Conservation (phyloP, 2,888 invertebrate genomes). For the Pseudococcus jackbeardsleyi region DNA sequence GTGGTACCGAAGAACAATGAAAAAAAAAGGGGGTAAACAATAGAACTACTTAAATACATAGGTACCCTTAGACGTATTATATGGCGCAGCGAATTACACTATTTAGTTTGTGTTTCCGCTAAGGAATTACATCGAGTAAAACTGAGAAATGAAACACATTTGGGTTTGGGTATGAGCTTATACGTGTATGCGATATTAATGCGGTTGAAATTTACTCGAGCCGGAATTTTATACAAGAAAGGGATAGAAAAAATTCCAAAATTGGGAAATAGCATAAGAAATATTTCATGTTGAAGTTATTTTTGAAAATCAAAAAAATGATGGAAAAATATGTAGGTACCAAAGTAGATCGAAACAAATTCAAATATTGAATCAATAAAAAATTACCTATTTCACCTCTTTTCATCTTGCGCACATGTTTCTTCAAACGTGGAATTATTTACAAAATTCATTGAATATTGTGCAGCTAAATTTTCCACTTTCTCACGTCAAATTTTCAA, state of each 20-base stretch:
- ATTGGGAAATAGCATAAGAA: too few species aligned
- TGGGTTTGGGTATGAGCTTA: not conserved
- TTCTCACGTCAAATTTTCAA: too few species aligned
- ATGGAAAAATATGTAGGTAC: too few species aligned
- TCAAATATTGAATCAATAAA: too few species aligned
- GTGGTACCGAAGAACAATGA: not conserved
- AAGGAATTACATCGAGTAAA: not conserved
- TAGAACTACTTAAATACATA: conserved; percentile 19
- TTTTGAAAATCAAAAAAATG: too few species aligned
- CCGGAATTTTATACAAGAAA: not conserved
- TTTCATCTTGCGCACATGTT: conserved; percentile 5
- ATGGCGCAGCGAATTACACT: not conserved
- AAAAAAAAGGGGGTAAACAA: conserved; percentile 6
- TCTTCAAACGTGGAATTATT: conserved; percentile 22
- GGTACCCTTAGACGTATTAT: conserved; percentile 25
- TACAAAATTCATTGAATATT: conserved; percentile 23
- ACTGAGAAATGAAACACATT: not conserved
- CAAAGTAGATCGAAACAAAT: too few species aligned
- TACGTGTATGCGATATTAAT: not conserved
- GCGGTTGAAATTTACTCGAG: not conserved
- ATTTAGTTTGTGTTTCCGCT: not conserved
- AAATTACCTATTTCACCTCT: conserved; percentile 28
- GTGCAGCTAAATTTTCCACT: too few species aligned
- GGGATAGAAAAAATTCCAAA: too few species aligned
- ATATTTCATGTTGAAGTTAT: too few species aligned